Conservation (phyloP, 2,888 invertebrate genomes). For the Melanchra persicariae region DNA sequence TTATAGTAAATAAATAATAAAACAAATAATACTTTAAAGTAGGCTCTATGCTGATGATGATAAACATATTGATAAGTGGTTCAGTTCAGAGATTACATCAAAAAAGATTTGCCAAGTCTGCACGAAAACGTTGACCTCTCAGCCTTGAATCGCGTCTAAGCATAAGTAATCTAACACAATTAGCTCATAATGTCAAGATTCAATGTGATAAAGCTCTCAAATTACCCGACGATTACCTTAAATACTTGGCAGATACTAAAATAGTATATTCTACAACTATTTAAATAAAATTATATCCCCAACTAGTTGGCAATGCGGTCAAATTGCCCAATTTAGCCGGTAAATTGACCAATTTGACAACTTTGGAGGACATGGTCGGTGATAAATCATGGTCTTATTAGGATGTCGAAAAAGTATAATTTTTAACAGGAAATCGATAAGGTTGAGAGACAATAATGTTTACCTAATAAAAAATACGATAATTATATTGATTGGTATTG, state of each 20-base stretch:
- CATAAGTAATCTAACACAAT: constrained; percentile 50
- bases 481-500: constrained; percentile 1
- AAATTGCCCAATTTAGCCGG: constrained; percentile 74
- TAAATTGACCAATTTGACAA: constrained; percentile 82
- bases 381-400: constrained; percentile 81
- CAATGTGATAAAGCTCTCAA: constrained; percentile 51
- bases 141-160: constrained; percentile 32
- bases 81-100: neutral
- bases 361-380: constrained; percentile 77
- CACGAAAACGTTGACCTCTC: constrained; percentile 13
- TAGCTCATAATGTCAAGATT: constrained; percentile 52
- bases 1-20: no score
- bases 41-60: neutral
- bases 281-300: constrained; percentile 78
- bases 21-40: no score
- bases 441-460: constrained; percentile 41
- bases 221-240: constrained; percentile 56
- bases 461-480: constrained; percentile 41
- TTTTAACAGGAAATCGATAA: constrained; percentile 64
- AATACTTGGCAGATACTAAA: constrained; percentile 57
- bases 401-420: constrained; percentile 69
- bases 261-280: constrained; percentile 72
- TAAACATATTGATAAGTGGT: neutral
- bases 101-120: neutral
- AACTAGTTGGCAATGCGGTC: constrained; percentile 70